A percentile compares a stretch with the other conserved stretches of the same genome.
Conservation (phyloP, 2,888 invertebrate genomes). For the Alsophila aescularia region DNA sequence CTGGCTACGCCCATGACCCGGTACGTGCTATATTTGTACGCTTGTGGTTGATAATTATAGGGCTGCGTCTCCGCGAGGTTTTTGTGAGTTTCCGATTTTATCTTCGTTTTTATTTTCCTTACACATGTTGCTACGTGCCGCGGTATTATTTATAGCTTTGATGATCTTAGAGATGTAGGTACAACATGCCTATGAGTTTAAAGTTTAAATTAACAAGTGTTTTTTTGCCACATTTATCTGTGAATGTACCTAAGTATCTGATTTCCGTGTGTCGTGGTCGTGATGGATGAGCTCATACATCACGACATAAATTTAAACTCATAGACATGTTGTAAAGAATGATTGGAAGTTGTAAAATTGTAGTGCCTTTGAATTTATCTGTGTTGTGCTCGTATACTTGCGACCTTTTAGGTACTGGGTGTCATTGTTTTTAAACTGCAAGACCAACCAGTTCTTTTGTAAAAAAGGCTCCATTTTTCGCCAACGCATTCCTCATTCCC, state of each 20-base stretch:
- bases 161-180: background rate
- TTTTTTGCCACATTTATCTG: background rate
- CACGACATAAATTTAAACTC: too few relatives aligned
- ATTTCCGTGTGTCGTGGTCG: too few relatives aligned
- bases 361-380: too few relatives aligned
- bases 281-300: too few relatives aligned
- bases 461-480: too few relatives aligned
- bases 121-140: slow-evolving; percentile 2
- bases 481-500: too few relatives aligned
- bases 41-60: slow-evolving; percentile 36
- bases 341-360: too few relatives aligned
- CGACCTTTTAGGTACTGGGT: too few relatives aligned
- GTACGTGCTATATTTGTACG: slow-evolving; percentile 27
- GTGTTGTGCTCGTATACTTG: too few relatives aligned
- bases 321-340: too few relatives aligned
- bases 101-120: slow-evolving; percentile 14
- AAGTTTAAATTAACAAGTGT: background rate
- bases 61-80: slow-evolving; percentile 14
- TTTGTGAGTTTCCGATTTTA: slow-evolving; percentile 29
- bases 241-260: background rate
- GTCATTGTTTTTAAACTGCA: too few relatives aligned
- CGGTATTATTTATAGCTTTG: slow-evolving; percentile 16
- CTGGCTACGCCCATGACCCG: slow-evolving; percentile 1
- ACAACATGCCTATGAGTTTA: background rate
- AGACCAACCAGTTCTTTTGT: too few relatives aligned